Conservation (phyloP, 2,797 vertebrate species). For the Malacoctenus gilli region DNA sequence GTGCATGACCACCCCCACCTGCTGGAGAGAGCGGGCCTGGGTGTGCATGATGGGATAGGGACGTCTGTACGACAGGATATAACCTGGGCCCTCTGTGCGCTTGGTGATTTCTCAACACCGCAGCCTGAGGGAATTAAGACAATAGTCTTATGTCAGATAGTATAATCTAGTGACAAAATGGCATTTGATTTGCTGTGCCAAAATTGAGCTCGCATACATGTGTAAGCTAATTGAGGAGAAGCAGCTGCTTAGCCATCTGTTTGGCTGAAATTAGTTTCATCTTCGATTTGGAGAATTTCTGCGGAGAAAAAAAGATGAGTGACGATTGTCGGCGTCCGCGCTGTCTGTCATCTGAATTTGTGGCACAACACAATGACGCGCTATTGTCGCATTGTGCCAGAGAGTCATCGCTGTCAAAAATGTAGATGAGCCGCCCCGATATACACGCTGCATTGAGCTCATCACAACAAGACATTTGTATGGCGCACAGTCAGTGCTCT, state of each 20-base stretch:
- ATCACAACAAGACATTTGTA: slow-evolving; percentile 61
- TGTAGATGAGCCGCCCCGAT: slow-evolving; percentile 55
- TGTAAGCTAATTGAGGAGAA: slow-evolving; percentile 74
- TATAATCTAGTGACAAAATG: slow-evolving; percentile 75
- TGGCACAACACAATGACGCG: slow-evolving; percentile 37
- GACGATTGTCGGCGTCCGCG: slow-evolving; percentile 61
- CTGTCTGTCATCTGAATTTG: slow-evolving; percentile 58
- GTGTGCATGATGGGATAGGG: slow-evolving; percentile 76
- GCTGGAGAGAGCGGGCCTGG: slow-evolving; percentile 72
- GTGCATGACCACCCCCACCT: slow-evolving; percentile 80
- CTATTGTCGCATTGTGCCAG: slow-evolving; percentile 45
- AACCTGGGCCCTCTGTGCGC: slow-evolving; percentile 68
- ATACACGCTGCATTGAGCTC: slow-evolving; percentile 36
- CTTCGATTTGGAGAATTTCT: slow-evolving; percentile 61
- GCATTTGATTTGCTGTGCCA: slow-evolving; percentile 68
- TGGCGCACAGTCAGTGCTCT: slow-evolving; percentile 53
- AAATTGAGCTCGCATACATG: slow-evolving; percentile 66
- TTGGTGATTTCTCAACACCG: slow-evolving; percentile 66
- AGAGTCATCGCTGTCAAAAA: slow-evolving; percentile 60
- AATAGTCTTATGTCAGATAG: slow-evolving; percentile 72
- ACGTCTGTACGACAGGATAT: slow-evolving; percentile 73
- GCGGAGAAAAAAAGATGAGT: slow-evolving; percentile 54
- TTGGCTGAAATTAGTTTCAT: slow-evolving; percentile 68
- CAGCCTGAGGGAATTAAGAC: slow-evolving; percentile 73
- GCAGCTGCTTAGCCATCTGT: slow-evolving; percentile 64